Conservation (phyloP, 2,797 vertebrate genomes). For the Peromyscus eremicus region DNA sequence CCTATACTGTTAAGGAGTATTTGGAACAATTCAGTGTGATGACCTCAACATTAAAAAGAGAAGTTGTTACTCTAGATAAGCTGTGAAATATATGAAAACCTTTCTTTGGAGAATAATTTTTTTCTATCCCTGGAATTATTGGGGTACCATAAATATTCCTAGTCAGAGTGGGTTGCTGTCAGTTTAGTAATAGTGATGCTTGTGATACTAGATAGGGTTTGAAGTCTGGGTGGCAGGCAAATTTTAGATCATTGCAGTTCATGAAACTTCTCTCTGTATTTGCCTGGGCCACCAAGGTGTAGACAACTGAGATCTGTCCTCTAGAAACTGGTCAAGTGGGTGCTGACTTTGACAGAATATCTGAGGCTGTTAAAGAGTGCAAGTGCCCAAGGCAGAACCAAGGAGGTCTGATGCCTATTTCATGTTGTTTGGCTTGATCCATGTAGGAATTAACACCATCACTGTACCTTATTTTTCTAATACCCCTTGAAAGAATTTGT, state of each 20-base stretch:
- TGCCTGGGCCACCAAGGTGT: background rate
- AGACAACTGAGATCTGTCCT: background rate
- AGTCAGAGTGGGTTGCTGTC: background rate
- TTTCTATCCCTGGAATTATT: background rate
- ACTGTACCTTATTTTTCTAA: rapidly evolving
- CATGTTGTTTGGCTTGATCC: background rate
- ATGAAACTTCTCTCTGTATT: background rate
- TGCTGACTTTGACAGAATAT: background rate
- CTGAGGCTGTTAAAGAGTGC: background rate
- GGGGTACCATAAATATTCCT: background rate
- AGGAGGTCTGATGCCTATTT: background rate
- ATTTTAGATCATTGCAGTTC: background rate
- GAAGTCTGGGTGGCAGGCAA: background rate
- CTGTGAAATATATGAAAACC: background rate
- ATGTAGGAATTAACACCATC: background rate
- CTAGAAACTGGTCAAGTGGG: background rate
- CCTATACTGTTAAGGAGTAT: background rate
- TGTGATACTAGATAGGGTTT: background rate
- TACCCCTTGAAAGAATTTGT: background rate
- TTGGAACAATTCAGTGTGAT: background rate
- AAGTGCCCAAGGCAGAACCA: background rate
- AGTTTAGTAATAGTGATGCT: background rate
- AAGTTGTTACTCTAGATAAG: background rate
- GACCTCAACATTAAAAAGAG: background rate
- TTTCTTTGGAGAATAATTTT: background rate